Evolutionary conservation across 2,113 vertebrate genomes (phyloP).

Genomic region (Dunckerocampus dactyliophorus): DNA sequence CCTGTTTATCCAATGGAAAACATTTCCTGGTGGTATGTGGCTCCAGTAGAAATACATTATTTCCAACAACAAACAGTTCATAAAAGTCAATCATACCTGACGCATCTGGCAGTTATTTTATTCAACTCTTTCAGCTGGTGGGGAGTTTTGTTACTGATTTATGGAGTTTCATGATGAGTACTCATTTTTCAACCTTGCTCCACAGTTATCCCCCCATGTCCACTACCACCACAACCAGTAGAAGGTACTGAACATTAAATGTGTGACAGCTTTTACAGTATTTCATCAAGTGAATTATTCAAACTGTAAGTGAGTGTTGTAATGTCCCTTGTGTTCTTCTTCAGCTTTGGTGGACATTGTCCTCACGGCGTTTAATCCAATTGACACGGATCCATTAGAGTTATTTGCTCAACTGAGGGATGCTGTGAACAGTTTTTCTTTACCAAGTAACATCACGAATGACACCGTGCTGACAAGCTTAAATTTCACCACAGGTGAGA

Average conservation of each 20-base stretch:
- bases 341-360: not conserved
- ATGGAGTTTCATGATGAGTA: not conserved
- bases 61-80: too few species aligned
- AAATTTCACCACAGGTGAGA: constrained; percentile 43
- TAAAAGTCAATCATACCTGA: too few species aligned
- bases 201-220: constrained; percentile 18
- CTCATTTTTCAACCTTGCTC: constrained; percentile 5
- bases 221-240: not conserved
- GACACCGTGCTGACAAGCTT: not conserved
- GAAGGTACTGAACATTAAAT: constrained; percentile 2
- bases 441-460: too few species aligned
- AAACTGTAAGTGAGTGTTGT: not conserved
- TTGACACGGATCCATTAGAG: too few species aligned
- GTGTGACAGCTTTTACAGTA: not conserved
- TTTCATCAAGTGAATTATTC: not conserved
- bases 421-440: too few species aligned
- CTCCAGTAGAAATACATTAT: too few species aligned
- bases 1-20: too few species aligned
- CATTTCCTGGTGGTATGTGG: too few species aligned
- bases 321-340: not conserved
- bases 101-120: too few species aligned
- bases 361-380: not conserved
- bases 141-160: not conserved
- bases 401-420: too few species aligned
- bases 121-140: not conserved